Evolutionary conservation across 2,113 vertebrate genomes (phyloP).

Genomic region (Dromaius novaehollandiae): DNA sequence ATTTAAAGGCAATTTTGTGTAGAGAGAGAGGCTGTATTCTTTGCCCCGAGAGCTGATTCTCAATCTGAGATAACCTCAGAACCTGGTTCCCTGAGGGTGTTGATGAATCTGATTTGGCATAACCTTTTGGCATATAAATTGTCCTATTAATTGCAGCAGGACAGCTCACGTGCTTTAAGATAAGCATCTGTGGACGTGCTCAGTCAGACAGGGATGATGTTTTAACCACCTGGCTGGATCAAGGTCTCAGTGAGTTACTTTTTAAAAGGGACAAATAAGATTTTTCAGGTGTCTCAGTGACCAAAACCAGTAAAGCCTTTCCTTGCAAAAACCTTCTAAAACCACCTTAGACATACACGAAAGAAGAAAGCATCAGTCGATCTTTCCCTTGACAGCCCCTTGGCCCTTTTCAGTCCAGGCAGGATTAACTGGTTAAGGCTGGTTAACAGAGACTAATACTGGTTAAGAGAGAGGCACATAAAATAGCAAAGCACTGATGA

Average conservation of each 20-base stretch:
- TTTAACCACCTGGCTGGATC: not conserved
- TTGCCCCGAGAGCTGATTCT: not conserved
- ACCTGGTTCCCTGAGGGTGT: not conserved
- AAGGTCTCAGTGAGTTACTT: not conserved
- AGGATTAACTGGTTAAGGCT: not conserved
- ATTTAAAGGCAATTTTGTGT: not conserved
- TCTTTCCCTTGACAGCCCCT: not conserved
- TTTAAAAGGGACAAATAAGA: not conserved
- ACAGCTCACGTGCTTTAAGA: not conserved
- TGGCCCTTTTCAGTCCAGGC: not conserved
- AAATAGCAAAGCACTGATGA: not conserved
- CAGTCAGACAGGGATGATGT: not conserved
- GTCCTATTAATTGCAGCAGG: not conserved
- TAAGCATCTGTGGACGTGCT: not conserved
- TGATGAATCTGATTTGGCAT: not conserved
- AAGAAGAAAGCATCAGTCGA: not conserved
- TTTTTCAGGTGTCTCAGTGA: not conserved
- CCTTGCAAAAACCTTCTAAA: not conserved
- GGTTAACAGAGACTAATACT: not conserved
- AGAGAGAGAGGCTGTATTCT: not conserved
- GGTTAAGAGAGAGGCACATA: not conserved
- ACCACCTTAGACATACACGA: not conserved
- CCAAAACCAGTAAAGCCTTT: not conserved
- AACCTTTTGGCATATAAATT: not conserved
- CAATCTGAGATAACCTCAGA: slow-evolving; percentile 16